A percentile compares a stretch with the other conserved stretches of the same genome.
phyloP scores from a whole-genome alignment of 2,113 vertebrate genomes.

The Micromys minutus region DNA sequence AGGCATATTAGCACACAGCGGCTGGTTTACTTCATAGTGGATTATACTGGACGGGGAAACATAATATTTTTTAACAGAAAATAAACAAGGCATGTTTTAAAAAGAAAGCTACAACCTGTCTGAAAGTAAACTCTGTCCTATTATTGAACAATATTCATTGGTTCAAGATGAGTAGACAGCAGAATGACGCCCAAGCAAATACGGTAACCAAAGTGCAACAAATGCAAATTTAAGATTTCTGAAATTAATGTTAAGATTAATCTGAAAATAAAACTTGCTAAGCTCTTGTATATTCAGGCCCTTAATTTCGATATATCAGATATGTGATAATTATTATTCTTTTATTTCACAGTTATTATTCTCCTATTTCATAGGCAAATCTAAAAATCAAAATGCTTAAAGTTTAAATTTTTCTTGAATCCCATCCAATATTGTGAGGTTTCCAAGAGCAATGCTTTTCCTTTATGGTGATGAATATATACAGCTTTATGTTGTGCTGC shows the following conservation, averaged over 20 bases:
- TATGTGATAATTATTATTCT: background rate
- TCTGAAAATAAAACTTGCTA: background rate
- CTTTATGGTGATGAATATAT: background rate
- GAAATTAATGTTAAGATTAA: slow-evolving; percentile 28
- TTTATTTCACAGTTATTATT: background rate
- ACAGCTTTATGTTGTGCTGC: background rate
- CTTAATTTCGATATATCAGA: slow-evolving; percentile 15
- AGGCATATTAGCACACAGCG: slow-evolving; percentile 26
- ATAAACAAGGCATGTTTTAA: background rate
- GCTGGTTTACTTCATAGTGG: background rate
- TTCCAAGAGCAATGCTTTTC: background rate
- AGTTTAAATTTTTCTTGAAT: background rate
- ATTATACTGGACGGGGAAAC: background rate
- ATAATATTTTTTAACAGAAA: background rate
- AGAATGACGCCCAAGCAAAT: background rate
- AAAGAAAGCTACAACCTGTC: background rate
- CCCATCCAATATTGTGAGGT: too few species aligned
- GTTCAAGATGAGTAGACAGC: background rate
- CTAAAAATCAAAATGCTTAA: background rate
- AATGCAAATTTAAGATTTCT: slow-evolving; percentile 30
- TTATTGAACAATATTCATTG: background rate
- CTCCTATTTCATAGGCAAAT: background rate
- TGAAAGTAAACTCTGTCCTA: background rate
- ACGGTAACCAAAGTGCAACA: background rate
- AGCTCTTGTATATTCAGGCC: background rate